Percentiles rank a stretch among this genome's conserved stretches.
phyloP scores from a whole-genome alignment of 2,113 vertebrate species.

The Anoplopoma fimbria region DNA sequence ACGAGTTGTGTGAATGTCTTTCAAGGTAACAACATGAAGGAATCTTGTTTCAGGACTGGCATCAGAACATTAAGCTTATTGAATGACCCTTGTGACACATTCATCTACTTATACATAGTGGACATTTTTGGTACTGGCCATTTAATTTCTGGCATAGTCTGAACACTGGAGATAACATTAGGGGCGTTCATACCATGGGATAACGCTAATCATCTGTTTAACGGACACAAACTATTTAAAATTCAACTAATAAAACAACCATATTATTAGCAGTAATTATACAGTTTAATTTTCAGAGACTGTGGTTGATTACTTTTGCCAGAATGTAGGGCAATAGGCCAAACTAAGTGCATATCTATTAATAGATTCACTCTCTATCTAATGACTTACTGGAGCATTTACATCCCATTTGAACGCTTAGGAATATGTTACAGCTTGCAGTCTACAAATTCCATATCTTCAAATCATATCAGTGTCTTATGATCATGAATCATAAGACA shows the following conservation, averaged over 20 bases:
- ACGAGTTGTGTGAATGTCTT: slow-evolving; percentile 2
- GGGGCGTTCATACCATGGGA: too few species aligned
- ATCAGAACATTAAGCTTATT: slow-evolving; percentile 16
- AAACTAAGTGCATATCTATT: too few species aligned
- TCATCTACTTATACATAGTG: not conserved
- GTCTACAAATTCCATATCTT: too few species aligned
- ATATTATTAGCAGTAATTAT: not conserved
- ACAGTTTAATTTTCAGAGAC: not conserved
- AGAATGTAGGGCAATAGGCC: not conserved
- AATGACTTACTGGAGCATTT: too few species aligned
- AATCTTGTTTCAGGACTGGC: slow-evolving; percentile 20
- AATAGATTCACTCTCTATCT: too few species aligned
- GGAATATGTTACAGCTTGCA: too few species aligned
- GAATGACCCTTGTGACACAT: not conserved
- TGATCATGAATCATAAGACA: too few species aligned
- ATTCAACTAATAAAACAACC: not conserved
- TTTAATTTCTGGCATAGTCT: not conserved
- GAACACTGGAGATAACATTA: too few species aligned
- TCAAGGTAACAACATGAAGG: not conserved
- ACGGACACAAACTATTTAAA: not conserved
- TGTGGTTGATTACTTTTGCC: not conserved
- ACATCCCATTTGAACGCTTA: too few species aligned
- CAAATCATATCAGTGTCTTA: too few species aligned
- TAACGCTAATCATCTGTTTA: too few species aligned
- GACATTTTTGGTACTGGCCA: not conserved